Evolutionary conservation across 2,113 vertebrate genomes (phyloP), one percentile per base, ranked within the genome.

Genomic region (Paratilapia polleni): DNA sequence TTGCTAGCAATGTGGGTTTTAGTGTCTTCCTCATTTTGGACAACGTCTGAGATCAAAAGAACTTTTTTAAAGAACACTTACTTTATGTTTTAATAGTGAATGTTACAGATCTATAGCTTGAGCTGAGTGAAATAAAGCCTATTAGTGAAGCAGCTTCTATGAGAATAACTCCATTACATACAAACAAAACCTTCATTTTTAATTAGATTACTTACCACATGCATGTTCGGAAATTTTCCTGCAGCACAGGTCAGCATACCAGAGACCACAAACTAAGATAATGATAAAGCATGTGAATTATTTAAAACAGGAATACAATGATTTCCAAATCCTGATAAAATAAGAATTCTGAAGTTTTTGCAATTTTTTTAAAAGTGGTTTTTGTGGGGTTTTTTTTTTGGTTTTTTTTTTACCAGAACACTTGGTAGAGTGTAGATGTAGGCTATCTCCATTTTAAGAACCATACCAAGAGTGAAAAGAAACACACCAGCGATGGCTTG

Each of bases 191-290:
- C 0, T 17, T 63, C 0, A 13, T 83, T 68, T 26, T 43, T 1
- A 77, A 61, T 38, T 2, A 14, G 2, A 3, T 17, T 28, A 90
- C 95, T 89, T 77, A 96, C 96, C 91, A 96, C 52, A 3, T 64
- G 43, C 80, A 96, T 96, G 63, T 94, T 78, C 15, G 95, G 93
- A 85, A 12, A 81, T 19, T 75, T 79, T 49, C 95, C 95, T 13
- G 95, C 92, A 26, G 89, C 86, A 36, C 64, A 95, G 58, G 94
- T 60, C 83, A 96, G 20, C 76, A 92, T 54, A 8, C 96, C 96
- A 83, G 77, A 74, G 8, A 91, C 19, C 38, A 96, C 22, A 88
- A 92, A 96, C 96, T 96, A 77, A 61, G n/a, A 73, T 34, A 20
- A 47, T 20, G n/a, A 81, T 66, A 73, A 56, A 81, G 64, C 5